Percentiles rank a stretch among this genome's conserved stretches.
phyloP scores from a whole-genome alignment of 53 echinoderm and acorn worm species.

The Henricia sp. region DNA sequence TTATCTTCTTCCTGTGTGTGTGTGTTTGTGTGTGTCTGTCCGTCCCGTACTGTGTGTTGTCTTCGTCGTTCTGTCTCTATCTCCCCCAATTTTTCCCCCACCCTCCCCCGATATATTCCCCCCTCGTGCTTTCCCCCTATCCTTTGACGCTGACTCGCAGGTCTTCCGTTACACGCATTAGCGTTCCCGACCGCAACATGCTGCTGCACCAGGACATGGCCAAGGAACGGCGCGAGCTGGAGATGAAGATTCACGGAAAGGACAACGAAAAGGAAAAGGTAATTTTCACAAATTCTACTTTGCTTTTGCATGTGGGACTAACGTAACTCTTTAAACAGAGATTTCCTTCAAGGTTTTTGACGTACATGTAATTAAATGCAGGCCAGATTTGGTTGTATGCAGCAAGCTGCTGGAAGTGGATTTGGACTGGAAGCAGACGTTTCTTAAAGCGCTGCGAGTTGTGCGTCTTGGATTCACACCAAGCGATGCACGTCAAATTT shows the following conservation, averaged over 20 bases:
- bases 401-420: too few relatives aligned
- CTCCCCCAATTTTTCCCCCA: background rate
- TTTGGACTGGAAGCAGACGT: too few relatives aligned
- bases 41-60: slow-evolving; percentile 31
- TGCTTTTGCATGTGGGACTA: too few relatives aligned
- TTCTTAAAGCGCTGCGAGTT: too few relatives aligned
- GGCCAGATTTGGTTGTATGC: too few relatives aligned
- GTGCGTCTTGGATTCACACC: too few relatives aligned
- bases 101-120: background rate
- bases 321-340: too few relatives aligned
- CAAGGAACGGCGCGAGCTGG: slow-evolving; percentile 85
- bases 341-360: too few relatives aligned
- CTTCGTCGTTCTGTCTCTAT: background rate
- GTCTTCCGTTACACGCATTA: slow-evolving; percentile 97
- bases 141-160: slow-evolving; percentile 63
- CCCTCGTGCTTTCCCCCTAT: slow-evolving; percentile 21
- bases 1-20: slow-evolving; percentile 26
- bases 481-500: too few relatives aligned
- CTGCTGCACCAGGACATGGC: slow-evolving; percentile 97
- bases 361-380: too few relatives aligned
- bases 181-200: slow-evolving; percentile 92
- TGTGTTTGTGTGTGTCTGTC: slow-evolving; percentile 18
- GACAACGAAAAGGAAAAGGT: slow-evolving; percentile 76
- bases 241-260: slow-evolving; percentile 96
- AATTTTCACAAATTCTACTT: background rate